Evolutionary conservation across 1,140 invertebrate species (phyloP).

Genomic region (Pseudobourletiella spinata): DNA sequence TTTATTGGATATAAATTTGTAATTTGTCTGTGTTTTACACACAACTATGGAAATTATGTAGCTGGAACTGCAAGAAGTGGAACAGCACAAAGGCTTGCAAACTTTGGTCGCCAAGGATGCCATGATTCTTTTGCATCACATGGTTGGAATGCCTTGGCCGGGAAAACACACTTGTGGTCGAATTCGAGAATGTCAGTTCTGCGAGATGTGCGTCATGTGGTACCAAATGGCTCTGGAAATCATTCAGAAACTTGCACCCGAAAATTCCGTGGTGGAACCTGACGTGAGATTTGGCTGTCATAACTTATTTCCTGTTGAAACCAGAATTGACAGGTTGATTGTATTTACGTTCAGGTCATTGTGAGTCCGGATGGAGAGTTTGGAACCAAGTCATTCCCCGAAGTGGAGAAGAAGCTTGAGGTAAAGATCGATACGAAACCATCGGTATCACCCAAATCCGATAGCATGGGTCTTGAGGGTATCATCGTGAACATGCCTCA

Average conservation of each 20-base stretch:
- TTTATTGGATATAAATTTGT: not conserved
- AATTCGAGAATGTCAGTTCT: slow-evolving; percentile 70
- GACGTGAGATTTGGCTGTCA: no score
- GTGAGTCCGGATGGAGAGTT: slow-evolving; percentile 36
- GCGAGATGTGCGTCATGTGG: slow-evolving; percentile 86
- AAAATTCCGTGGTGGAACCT: slow-evolving; percentile 60
- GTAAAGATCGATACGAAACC: slow-evolving; percentile 29
- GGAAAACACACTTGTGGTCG: slow-evolving; percentile 58
- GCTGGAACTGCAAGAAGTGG: slow-evolving; percentile 89
- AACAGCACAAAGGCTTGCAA: slow-evolving; percentile 68
- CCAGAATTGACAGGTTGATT: no score
- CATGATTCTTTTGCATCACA: slow-evolving; percentile 67
- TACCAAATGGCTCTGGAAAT: slow-evolving; percentile 78
- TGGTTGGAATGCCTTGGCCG: slow-evolving; percentile 67
- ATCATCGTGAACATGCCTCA: slow-evolving; percentile 82
- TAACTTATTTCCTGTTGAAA: no score
- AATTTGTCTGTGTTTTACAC: no score
- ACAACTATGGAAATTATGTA: slow-evolving; percentile 40
- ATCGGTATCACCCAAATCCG: slow-evolving; percentile 40
- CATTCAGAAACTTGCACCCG: slow-evolving; percentile 66
- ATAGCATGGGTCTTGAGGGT: slow-evolving; percentile 66
- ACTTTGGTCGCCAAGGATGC: slow-evolving; percentile 65
- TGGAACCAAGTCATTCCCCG: slow-evolving; percentile 31
- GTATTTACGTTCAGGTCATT: slow-evolving; percentile 18
- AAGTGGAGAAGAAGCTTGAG: slow-evolving; percentile 29